A percentile compares a stretch with the other conserved stretches of the same genome.
These are phyloP conservation scores for Sorex maritimensis DNA, from an alignment of 2,797 vertebrate genomes.

Conservation along the genomic window DNA sequence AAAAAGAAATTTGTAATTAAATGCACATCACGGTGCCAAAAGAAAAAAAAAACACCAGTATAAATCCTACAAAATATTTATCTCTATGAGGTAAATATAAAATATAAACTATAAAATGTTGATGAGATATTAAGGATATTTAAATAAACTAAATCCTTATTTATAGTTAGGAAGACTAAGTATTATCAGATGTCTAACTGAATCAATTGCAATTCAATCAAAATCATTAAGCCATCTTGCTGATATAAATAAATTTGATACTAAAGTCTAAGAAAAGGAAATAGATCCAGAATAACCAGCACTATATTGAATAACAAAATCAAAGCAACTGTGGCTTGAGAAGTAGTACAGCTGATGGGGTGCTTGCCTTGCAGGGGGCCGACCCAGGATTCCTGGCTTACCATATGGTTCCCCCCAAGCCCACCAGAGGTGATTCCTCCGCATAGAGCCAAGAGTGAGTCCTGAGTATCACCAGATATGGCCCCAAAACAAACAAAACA, in stretches of 20 bases:
- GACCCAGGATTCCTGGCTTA: too few relatives aligned
- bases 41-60: not conserved
- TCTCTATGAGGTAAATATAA: not conserved
- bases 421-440: too few relatives aligned
- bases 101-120: not conserved
- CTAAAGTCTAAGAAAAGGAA: slow-evolving; percentile 22
- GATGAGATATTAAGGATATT: slow-evolving; percentile 18
- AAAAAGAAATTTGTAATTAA: slow-evolving; percentile 24
- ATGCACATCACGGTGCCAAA: not conserved
- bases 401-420: too few relatives aligned
- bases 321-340: not conserved
- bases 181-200: not conserved
- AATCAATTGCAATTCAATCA: slow-evolving; percentile 19
- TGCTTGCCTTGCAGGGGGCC: too few relatives aligned
- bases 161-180: slow-evolving; percentile 9
- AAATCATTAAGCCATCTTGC: not conserved
- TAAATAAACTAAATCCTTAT: not conserved
- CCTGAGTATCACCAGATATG: too few relatives aligned
- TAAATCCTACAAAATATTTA: slow-evolving; percentile 28
- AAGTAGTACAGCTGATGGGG: too few relatives aligned
- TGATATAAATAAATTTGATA: not conserved
- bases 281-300: not conserved
- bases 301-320: not conserved
- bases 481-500: too few relatives aligned
- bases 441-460: too few relatives aligned